A percentile compares a stretch with the other conserved stretches of the same genome.
Conservation (phyloP, 2,797 vertebrate genomes). For the Leptoclinus maculatus region DNA sequence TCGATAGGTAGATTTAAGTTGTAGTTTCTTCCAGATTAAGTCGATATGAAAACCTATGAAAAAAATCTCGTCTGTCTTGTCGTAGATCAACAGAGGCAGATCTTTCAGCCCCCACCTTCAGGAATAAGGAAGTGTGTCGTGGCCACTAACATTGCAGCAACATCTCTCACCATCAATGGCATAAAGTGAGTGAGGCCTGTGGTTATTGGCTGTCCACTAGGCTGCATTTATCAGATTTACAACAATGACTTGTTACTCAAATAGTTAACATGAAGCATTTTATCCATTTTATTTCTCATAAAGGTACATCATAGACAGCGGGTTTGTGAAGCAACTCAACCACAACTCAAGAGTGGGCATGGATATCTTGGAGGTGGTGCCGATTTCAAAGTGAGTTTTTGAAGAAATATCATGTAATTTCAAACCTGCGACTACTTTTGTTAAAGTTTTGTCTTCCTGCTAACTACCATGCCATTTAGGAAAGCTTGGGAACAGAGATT, state of each 20-base stretch:
- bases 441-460: background rate
- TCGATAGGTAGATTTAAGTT: background rate
- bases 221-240: background rate
- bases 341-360: constrained; percentile 95
- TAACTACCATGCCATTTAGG: background rate
- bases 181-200: constrained; percentile 86
- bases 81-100: constrained; percentile 94
- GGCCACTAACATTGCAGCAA: constrained; percentile 97
- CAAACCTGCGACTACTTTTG: background rate
- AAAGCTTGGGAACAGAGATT: constrained; percentile 12
- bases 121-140: constrained; percentile 96
- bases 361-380: constrained; percentile 96
- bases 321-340: constrained; percentile 98
- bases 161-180: constrained; percentile 96
- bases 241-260: background rate
- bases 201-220: background rate
- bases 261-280: background rate
- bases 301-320: constrained; percentile 96
- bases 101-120: constrained; percentile 93
- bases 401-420: background rate
- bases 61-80: constrained; percentile 21
- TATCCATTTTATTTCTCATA: background rate
- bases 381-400: constrained; percentile 95
- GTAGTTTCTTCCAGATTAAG: background rate
- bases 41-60: background rate